Percentiles rank a stretch among this genome's conserved stretches.
phyloP scores from a whole-genome alignment of 1,140 invertebrate species.

The Xylocopa sonorina region DNA sequence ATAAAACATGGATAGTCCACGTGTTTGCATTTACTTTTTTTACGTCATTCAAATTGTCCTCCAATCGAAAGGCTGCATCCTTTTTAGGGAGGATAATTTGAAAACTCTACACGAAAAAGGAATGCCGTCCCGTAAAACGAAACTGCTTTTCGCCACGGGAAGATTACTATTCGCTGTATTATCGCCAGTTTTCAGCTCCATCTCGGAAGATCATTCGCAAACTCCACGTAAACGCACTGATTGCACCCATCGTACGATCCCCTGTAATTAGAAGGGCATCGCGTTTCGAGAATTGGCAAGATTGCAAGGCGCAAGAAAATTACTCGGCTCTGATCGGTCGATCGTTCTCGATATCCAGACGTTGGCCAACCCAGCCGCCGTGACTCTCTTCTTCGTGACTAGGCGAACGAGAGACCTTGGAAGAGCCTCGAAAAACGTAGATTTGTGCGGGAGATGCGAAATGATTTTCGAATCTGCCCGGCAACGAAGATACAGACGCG shows the following conservation, averaged over 20 bases:
- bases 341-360: background rate
- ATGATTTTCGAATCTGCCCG: background rate
- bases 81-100: background rate
- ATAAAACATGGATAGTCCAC: background rate
- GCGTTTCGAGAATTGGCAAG: constrained; percentile 15
- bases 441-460: background rate
- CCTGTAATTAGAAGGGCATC: constrained; percentile 23
- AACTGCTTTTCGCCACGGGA: background rate
- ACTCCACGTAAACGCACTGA: background rate
- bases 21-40: too few relatives aligned
- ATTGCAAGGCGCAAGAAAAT: constrained; percentile 24
- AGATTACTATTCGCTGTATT: background rate
- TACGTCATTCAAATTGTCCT: too few relatives aligned
- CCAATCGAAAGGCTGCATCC: background rate
- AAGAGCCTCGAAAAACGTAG: background rate
- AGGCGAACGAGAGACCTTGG: background rate
- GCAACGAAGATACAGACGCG: background rate
- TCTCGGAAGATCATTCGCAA: background rate
- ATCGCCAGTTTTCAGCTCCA: background rate
- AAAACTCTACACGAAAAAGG: background rate
- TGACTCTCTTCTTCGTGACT: background rate
- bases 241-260: background rate
- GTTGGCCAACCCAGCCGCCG: background rate
- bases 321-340: background rate
- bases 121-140: background rate